Percentiles rank a stretch among this genome's conserved stretches.
Evolutionary conservation across 2,797 vertebrate species (phyloP).

Genomic region (Gallirallus australis): DNA sequence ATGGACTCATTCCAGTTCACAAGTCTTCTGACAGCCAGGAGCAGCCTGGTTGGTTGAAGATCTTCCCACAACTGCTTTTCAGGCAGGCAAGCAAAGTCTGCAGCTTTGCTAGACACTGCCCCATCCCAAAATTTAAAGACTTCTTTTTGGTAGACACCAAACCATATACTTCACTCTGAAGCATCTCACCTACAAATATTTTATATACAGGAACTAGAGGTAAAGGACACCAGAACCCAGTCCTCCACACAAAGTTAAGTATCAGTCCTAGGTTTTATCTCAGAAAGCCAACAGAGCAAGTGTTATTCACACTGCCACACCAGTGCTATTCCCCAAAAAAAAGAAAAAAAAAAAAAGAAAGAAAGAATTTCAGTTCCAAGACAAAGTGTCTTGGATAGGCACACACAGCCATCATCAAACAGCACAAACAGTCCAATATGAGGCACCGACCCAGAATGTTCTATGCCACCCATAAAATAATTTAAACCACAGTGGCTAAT

Average conservation of each 20-base stretch:
- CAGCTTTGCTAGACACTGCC: neutral
- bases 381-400: neutral
- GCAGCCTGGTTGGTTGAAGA: neutral
- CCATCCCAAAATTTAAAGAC: neutral
- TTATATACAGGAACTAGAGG: neutral
- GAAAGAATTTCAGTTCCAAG: neutral
- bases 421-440: neutral
- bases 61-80: neutral
- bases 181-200: neutral
- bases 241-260: neutral
- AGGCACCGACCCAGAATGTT: neutral
- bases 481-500: neutral
- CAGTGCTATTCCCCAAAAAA: neutral
- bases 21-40: neutral
- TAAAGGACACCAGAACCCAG: neutral
- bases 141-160: neutral
- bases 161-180: neutral
- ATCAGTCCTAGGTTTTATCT: neutral
- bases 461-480: slow-evolving; percentile 17
- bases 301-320: neutral
- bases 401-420: neutral
- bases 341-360: too few species aligned
- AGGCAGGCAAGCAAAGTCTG: neutral
- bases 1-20: neutral
- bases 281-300: neutral